A percentile compares a stretch with the other conserved stretches of the same genome.
Evolutionary conservation across 2,113 vertebrate species (phyloP).

Genomic region (Mobula birostris): DNA sequence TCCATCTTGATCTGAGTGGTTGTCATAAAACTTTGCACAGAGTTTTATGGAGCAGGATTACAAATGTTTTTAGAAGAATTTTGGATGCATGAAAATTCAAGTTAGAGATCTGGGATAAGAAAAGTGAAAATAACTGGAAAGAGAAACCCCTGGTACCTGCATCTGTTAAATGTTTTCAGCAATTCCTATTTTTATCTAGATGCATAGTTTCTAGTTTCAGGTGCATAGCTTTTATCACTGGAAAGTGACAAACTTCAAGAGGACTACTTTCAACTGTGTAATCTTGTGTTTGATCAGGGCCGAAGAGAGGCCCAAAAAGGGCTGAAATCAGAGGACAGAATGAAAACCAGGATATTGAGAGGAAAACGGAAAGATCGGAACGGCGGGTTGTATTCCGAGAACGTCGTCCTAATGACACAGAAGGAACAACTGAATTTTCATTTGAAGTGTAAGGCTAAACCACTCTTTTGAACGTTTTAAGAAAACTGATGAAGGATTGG

Average conservation of each 20-base stretch:
- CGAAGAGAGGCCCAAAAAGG: constrained; percentile 47
- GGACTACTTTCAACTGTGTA: background rate
- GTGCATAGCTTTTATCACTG: background rate
- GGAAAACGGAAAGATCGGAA: constrained; percentile 52
- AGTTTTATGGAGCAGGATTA: background rate
- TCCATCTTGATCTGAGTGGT: background rate
- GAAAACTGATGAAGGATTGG: background rate
- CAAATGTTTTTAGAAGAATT: background rate
- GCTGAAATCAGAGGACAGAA: constrained; percentile 50
- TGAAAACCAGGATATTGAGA: constrained; percentile 50
- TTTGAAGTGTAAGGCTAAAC: constrained; percentile 54
- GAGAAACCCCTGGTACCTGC: background rate
- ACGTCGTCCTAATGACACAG: constrained; percentile 46
- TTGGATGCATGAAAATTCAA: too few relatives aligned
- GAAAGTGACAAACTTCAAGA: background rate
- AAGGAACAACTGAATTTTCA: constrained; percentile 51
- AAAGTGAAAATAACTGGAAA: too few relatives aligned
- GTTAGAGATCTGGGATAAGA: too few relatives aligned
- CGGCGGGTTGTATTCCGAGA: constrained; percentile 53
- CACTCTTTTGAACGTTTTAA: background rate
- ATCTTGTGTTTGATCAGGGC: constrained; percentile 47
- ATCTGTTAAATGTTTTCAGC: too few relatives aligned
- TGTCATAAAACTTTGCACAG: background rate
- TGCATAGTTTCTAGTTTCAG: background rate
- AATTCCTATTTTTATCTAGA: background rate